phyloP scores from a whole-genome alignment of 2,888 invertebrate species.

The Orchesellides sinensis region DNA sequence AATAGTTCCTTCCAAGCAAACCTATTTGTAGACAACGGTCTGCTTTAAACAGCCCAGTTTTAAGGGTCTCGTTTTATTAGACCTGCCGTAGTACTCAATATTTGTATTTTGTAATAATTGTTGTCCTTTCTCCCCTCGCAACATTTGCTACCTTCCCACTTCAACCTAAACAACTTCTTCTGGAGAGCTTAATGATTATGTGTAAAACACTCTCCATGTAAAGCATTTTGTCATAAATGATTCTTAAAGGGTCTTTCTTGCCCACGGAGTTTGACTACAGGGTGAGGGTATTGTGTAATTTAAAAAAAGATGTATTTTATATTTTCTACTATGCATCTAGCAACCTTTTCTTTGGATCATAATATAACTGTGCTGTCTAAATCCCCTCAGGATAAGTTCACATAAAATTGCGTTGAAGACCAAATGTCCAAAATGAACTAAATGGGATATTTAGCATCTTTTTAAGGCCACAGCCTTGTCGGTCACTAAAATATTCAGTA shows the following conservation, averaged over 20 bases:
- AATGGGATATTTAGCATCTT: too few relatives aligned
- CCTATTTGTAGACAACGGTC: too few relatives aligned
- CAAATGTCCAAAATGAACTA: too few relatives aligned
- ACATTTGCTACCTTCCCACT: neutral
- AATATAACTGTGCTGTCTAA: neutral
- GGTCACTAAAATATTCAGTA: neutral
- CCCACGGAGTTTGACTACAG: constrained; percentile 14
- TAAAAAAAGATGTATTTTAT: too few relatives aligned
- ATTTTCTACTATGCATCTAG: too few relatives aligned
- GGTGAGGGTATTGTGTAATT: too few relatives aligned
- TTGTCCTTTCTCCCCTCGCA: constrained; percentile 22
- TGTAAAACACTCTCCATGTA: constrained; percentile 29
- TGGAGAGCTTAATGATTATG: constrained; percentile 44
- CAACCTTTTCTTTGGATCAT: too few relatives aligned
- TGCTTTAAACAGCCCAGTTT: too few relatives aligned
- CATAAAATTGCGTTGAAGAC: too few relatives aligned
- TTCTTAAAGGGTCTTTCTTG: constrained; percentile 36
- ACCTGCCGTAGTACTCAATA: neutral
- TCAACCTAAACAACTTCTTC: constrained; percentile 2
- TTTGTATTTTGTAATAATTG: constrained; percentile 48
- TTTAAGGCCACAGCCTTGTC: neutral
- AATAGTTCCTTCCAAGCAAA: too few relatives aligned
- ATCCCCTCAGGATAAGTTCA: neutral
- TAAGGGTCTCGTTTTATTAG: neutral
- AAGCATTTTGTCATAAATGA: constrained; percentile 8